phyloP scores from a whole-genome alignment of 2,797 vertebrate species.

The Uromys caudimaculatus region DNA sequence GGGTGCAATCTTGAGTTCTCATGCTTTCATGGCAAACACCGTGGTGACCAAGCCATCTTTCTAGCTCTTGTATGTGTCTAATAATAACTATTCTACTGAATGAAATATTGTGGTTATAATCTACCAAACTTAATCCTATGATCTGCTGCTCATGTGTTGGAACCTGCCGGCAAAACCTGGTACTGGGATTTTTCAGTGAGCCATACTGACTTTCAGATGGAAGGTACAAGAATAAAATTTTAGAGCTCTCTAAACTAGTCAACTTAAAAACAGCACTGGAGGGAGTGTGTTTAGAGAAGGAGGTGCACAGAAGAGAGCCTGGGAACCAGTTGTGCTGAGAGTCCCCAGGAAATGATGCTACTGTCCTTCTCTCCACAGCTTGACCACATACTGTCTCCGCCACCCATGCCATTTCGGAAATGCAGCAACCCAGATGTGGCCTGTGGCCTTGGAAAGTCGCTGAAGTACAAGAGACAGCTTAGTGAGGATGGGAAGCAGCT shows the following conservation, averaged over 20 bases:
- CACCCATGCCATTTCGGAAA: constrained; percentile 91
- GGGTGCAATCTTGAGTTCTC: neutral
- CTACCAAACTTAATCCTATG: neutral
- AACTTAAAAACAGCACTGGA: neutral
- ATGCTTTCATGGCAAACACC: neutral
- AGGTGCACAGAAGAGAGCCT: neutral
- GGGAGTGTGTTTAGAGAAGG: neutral
- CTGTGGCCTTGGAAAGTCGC: constrained; percentile 86
- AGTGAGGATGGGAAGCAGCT: constrained; percentile 93
- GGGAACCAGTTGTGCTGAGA: neutral
- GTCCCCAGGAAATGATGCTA: neutral
- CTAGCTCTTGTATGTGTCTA: neutral
- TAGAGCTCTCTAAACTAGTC: neutral
- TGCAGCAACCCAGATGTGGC: constrained; percentile 94
- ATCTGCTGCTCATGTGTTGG: neutral
- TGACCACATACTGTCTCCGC: constrained; percentile 93
- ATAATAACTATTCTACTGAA: neutral
- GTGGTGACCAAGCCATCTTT: neutral
- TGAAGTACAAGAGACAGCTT: constrained; percentile 93
- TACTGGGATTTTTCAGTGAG: neutral
- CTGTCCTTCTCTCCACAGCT: constrained; percentile 86
- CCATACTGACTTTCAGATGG: neutral
- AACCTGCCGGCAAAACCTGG: neutral
- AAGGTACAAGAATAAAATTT: neutral
- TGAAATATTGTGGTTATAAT: constrained; percentile 3